phyloP scores from a whole-genome alignment of 2,888 invertebrate species.

The Petrolisthes manimaculis region DNA sequence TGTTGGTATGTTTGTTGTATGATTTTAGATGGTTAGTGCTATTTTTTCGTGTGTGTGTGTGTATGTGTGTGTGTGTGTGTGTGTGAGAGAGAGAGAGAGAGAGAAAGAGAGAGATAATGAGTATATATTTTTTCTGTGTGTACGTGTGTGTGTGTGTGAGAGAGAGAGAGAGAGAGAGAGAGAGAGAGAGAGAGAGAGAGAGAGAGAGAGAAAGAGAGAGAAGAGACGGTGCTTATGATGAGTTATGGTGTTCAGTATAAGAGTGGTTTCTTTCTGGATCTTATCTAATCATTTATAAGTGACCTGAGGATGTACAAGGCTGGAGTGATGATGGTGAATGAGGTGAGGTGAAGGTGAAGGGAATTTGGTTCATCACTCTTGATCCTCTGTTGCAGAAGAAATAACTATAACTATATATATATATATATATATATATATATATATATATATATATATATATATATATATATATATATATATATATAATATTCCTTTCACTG shows the following conservation, averaged over 20 bases:
- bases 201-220: background rate
- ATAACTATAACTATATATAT: no score
- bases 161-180: background rate
- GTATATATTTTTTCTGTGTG: no score
- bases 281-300: no score
- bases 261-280: no score
- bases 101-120: background rate
- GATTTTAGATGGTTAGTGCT: no score
- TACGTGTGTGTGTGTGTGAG: slow-evolving; percentile 11
- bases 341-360: background rate
- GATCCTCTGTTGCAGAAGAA: no score
- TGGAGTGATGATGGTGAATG: background rate
- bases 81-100: background rate
- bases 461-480: no score
- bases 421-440: no score
- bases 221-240: background rate
- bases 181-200: background rate
- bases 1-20: no score
- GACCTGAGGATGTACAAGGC: background rate
- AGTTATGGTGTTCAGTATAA: background rate
- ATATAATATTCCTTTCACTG: no score
- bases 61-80: slow-evolving; percentile 3
- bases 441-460: no score
- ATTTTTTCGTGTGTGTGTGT: background rate
- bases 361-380: background rate